Evolutionary conservation across 1,140 invertebrate species (phyloP).

Genomic region (Cylas formicarius): DNA sequence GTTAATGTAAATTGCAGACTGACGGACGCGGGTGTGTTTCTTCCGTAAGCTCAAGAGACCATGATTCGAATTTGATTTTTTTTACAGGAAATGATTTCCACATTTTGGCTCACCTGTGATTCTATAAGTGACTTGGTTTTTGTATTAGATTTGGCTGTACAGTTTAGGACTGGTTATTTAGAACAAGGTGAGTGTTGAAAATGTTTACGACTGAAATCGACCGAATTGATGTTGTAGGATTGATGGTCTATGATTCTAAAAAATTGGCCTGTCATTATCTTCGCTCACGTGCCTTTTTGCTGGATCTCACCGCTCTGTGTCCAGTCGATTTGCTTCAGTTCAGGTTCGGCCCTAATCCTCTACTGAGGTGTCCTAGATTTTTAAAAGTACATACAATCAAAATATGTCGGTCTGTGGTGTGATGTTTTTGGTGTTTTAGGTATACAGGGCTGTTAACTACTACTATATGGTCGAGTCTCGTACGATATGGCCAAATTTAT

Average conservation of each 20-base stretch:
- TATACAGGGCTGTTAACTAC: slow-evolving; percentile 85
- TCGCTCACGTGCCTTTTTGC: slow-evolving; percentile 73
- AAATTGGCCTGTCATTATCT: slow-evolving; percentile 87
- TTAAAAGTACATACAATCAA: slow-evolving; percentile 59
- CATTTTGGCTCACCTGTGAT: slow-evolving; percentile 75
- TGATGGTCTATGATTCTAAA: slow-evolving; percentile 86
- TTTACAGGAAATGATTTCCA: slow-evolving; percentile 54
- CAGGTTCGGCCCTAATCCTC: slow-evolving; percentile 68
- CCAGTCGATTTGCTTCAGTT: slow-evolving; percentile 83
- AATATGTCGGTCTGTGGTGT: background rate
- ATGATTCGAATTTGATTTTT: background rate
- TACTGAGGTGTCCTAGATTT: slow-evolving; percentile 77
- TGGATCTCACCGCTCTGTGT: slow-evolving; percentile 75
- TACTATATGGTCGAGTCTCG: slow-evolving; percentile 94
- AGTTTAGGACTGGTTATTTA: slow-evolving; percentile 90
- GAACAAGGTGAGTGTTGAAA: slow-evolving; percentile 63
- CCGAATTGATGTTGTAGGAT: too few relatives aligned
- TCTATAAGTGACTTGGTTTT: slow-evolving; percentile 80
- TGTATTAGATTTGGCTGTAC: slow-evolving; percentile 78
- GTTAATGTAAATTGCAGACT: slow-evolving; percentile 3
- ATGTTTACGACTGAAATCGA: too few relatives aligned
- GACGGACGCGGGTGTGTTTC: background rate
- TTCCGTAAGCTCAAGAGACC: background rate
- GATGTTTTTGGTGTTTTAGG: slow-evolving; percentile 47
- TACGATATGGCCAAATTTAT: slow-evolving; percentile 91